These are phyloP conservation scores for Siniperca knerii DNA, from an alignment of 2,113 vertebrate species.

Conservation along the genomic window DNA sequence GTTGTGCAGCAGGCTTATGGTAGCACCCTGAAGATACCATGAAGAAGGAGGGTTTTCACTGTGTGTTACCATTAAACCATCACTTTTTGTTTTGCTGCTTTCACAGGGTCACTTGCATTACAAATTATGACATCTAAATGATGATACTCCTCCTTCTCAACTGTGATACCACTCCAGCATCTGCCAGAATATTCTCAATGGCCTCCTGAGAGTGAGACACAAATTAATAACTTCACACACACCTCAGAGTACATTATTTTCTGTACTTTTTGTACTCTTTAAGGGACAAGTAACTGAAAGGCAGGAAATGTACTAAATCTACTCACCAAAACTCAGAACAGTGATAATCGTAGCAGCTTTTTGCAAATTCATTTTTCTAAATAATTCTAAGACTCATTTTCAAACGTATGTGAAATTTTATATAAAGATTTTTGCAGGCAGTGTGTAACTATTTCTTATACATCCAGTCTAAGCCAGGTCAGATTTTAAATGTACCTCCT, in stretches of 20 bases:
- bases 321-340: constrained; percentile 24
- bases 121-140: constrained; percentile 10
- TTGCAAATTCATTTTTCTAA: constrained; percentile 31
- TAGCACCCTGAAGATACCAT: constrained; percentile 96
- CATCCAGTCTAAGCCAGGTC: neutral
- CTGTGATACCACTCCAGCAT: constrained; percentile 16
- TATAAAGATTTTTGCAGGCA: constrained; percentile 24
- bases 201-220: constrained; percentile 6
- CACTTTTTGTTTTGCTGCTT: constrained; percentile 15
- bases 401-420: constrained; percentile 15
- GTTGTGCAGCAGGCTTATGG: constrained; percentile 97
- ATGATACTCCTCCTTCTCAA: constrained; percentile 5
- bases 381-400: constrained; percentile 10
- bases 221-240: neutral
- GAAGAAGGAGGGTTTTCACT: constrained; percentile 55
- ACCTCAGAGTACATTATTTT: neutral
- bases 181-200: constrained; percentile 26
- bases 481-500: constrained; percentile 22
- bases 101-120: constrained; percentile 6
- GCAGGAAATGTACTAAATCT: constrained; percentile 26
- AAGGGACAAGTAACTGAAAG: constrained; percentile 11
- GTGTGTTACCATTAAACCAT: constrained; percentile 1
- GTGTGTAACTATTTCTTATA: constrained; percentile 11
- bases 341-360: constrained; percentile 49
- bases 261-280: constrained; percentile 14